phyloP scores from a whole-genome alignment of 2,113 vertebrate species.

The Labrus mixtus region DNA sequence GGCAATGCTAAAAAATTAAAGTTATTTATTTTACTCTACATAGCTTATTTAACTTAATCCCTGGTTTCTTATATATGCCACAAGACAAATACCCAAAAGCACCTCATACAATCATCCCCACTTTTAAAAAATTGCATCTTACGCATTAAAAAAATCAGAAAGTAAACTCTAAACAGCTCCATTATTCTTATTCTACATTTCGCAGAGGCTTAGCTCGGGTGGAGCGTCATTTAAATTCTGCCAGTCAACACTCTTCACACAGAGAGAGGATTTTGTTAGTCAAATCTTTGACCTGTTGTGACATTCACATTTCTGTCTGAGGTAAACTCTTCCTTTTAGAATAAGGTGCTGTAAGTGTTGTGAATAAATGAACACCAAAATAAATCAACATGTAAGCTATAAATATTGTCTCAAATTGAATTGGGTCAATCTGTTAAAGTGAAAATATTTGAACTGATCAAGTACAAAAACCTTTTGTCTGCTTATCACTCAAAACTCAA shows the following conservation, averaged over 20 bases:
- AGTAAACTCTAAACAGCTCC: constrained; percentile 47
- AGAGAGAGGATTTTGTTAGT: constrained; percentile 37
- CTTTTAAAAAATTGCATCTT: constrained; percentile 8
- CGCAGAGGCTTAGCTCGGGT: constrained; percentile 1
- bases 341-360: constrained; percentile 46
- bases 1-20: constrained; percentile 36
- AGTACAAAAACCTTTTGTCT: too few species aligned
- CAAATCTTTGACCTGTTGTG: constrained; percentile 28
- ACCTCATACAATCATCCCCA: not conserved
- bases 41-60: constrained; percentile 70
- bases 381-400: constrained; percentile 2
- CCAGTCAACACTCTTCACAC: not conserved
- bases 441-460: not conserved
- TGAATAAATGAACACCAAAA: constrained; percentile 16
- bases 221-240: constrained; percentile 17
- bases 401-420: not conserved
- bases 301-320: constrained; percentile 17
- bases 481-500: too few species aligned
- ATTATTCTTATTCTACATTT: constrained; percentile 38
- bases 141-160: constrained; percentile 2
- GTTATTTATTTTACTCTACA: constrained; percentile 1
- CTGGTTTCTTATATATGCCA: constrained; percentile 27
- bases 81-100: constrained; percentile 21
- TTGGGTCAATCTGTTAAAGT: not conserved
- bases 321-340: constrained; percentile 32